phyloP scores from a whole-genome alignment of 2,888 invertebrate species.

The Myopa tessellatipennis region DNA sequence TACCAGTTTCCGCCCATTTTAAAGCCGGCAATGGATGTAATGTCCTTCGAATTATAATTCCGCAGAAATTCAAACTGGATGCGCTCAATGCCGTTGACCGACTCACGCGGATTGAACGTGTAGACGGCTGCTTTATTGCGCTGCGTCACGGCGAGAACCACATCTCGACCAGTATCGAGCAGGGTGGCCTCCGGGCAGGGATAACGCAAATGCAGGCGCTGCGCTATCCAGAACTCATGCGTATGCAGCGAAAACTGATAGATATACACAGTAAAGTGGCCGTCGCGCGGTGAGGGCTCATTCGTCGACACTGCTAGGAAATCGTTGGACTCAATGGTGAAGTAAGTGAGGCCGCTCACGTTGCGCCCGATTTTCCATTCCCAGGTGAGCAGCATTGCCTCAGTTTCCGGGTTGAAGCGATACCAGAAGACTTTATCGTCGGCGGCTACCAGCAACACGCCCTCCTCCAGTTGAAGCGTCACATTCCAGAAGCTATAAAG shows the following conservation, averaged over 20 bases:
- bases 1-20: slow-evolving; percentile 67
- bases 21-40: slow-evolving; percentile 59
- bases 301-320: slow-evolving; percentile 56
- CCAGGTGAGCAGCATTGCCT: slow-evolving; percentile 54
- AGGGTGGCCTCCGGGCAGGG: slow-evolving; percentile 54
- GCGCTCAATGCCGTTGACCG: slow-evolving; percentile 50
- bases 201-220: slow-evolving; percentile 57
- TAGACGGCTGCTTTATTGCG: slow-evolving; percentile 56
- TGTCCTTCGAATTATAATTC: slow-evolving; percentile 54
- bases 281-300: slow-evolving; percentile 40
- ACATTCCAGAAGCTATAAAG: slow-evolving; percentile 59
- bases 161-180: slow-evolving; percentile 62
- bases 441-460: slow-evolving; percentile 54
- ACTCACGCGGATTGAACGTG: slow-evolving; percentile 55
- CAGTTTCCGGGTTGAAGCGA: slow-evolving; percentile 46
- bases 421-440: slow-evolving; percentile 59
- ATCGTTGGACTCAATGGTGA: slow-evolving; percentile 52
- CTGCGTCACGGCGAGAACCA: slow-evolving; percentile 62
- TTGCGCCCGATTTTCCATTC: slow-evolving; percentile 57
- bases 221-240: slow-evolving; percentile 63
- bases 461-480: slow-evolving; percentile 52
- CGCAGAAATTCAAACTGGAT: slow-evolving; percentile 53
- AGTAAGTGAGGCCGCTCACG: slow-evolving; percentile 54
- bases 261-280: slow-evolving; percentile 55
- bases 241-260: slow-evolving; percentile 57